Evolutionary conservation across 2,888 invertebrate genomes (phyloP).

Genomic region (Teinopalpus imperialis): DNA sequence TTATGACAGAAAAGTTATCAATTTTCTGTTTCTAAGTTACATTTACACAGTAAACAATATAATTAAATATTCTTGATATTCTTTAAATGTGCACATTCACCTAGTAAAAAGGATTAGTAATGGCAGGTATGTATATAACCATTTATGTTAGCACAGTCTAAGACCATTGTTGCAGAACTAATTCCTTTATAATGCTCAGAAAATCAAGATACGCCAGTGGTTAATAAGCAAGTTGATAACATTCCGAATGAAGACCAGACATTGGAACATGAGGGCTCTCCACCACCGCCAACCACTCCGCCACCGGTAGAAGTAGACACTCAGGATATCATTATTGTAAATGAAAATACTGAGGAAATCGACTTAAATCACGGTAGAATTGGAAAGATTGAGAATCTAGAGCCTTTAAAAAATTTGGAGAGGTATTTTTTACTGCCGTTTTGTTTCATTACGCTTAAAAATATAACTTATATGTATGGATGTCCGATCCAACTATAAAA

Average conservation of each 20-base stretch:
- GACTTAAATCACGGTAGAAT: constrained; percentile 95
- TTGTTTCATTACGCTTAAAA: not conserved
- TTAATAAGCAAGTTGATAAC: constrained; percentile 38
- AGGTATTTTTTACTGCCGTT: constrained; percentile 54
- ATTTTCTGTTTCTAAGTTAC: not conserved
- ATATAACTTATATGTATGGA: too few species aligned
- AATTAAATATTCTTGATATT: not conserved
- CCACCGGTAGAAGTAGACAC: constrained; percentile 60
- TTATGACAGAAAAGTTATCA: not conserved
- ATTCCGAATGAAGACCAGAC: constrained; percentile 33
- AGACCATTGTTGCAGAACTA: not conserved
- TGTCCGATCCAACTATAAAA: too few species aligned
- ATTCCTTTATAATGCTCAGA: constrained; percentile 36
- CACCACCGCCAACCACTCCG: constrained; percentile 52
- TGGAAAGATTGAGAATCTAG: constrained; percentile 91
- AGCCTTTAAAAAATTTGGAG: constrained; percentile 88
- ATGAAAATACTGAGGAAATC: constrained; percentile 86
- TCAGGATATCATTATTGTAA: constrained; percentile 84
- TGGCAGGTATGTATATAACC: constrained; percentile 13
- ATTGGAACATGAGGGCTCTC: constrained; percentile 34
- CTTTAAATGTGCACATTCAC: constrained; percentile 8
- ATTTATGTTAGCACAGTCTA: not conserved
- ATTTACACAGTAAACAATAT: not conserved
- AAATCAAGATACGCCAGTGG: constrained; percentile 43
- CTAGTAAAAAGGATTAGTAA: constrained; percentile 5